A percentile compares a stretch with the other conserved stretches of the same genome.
Conservation (phyloP, 1,140 invertebrate genomes). For the Antheraea mylitta region DNA sequence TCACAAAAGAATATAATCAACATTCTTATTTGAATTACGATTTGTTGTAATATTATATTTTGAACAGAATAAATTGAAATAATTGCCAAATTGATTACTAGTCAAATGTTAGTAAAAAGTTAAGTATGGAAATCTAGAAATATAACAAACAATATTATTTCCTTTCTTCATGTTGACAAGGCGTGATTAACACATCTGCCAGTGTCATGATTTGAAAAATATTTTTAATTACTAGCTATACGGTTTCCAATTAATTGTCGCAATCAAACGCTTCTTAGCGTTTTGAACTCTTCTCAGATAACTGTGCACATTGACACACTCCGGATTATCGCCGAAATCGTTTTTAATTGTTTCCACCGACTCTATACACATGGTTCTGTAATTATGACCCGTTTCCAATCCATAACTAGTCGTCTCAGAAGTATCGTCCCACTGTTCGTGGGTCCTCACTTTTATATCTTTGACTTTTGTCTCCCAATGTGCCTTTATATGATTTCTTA, state of each 20-base stretch:
- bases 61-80: too few species aligned
- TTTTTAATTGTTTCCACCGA: conserved; percentile 53
- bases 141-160: too few species aligned
- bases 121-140: too few species aligned
- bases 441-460: conserved; percentile 43
- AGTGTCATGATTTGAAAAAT: too few species aligned
- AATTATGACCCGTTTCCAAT: conserved; percentile 54
- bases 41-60: too few species aligned
- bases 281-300: conserved; percentile 44
- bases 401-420: conserved; percentile 50
- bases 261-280: conserved; percentile 43
- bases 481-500: conserved; percentile 46
- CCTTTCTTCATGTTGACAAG: too few species aligned
- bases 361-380: conserved; percentile 60
- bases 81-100: too few species aligned
- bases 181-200: too few species aligned
- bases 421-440: conserved; percentile 67
- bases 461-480: conserved; percentile 45
- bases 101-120: too few species aligned
- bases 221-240: conserved; percentile 24
- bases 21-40: too few species aligned
- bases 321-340: conserved; percentile 45
- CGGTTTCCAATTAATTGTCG: conserved; percentile 52
- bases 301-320: conserved; percentile 51
- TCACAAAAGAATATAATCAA: too few species aligned